Evolutionary conservation across 2,888 invertebrate genomes (phyloP).

Genomic region (Drosophila fungiperda): DNA sequence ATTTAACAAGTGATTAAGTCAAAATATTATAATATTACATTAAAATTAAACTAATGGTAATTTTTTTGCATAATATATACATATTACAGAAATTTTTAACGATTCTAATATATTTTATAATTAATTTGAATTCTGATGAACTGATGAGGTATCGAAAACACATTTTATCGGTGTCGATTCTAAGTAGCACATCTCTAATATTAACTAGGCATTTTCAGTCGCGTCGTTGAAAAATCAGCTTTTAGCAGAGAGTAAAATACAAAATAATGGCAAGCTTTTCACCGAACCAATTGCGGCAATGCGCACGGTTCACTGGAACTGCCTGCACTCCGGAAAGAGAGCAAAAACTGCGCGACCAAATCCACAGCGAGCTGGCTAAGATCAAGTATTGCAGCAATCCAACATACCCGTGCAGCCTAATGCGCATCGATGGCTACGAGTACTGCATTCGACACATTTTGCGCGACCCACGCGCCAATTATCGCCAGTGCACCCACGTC

Average conservation of each 20-base stretch:
- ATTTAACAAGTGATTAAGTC: background rate
- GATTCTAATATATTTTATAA: background rate
- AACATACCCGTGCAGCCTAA: constrained; percentile 89
- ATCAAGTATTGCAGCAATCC: constrained; percentile 88
- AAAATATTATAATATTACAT: background rate
- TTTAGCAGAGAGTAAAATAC: background rate
- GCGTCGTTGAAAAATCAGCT: constrained; percentile 30
- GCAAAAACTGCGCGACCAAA: constrained; percentile 85
- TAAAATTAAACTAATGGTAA: background rate
- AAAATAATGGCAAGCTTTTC: constrained; percentile 65
- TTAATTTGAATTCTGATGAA: background rate
- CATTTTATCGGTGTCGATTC: constrained; percentile 7
- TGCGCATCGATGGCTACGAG: constrained; percentile 89
- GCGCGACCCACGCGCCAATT: constrained; percentile 93
- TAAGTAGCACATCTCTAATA: constrained; percentile 19
- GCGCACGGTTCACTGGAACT: constrained; percentile 60
- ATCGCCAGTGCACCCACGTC: constrained; percentile 91
- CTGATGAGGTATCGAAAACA: background rate
- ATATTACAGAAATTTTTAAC: background rate
- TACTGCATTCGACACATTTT: constrained; percentile 94
- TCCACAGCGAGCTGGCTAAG: constrained; percentile 88
- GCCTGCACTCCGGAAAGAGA: constrained; percentile 79
- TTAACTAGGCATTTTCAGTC: constrained; percentile 27
- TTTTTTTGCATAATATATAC: background rate
- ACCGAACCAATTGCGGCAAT: constrained; percentile 71